A percentile compares a stretch with the other conserved stretches of the same genome.
phyloP scores from a whole-genome alignment of 2,113 vertebrate genomes.

The Pterocles burchelli region DNA sequence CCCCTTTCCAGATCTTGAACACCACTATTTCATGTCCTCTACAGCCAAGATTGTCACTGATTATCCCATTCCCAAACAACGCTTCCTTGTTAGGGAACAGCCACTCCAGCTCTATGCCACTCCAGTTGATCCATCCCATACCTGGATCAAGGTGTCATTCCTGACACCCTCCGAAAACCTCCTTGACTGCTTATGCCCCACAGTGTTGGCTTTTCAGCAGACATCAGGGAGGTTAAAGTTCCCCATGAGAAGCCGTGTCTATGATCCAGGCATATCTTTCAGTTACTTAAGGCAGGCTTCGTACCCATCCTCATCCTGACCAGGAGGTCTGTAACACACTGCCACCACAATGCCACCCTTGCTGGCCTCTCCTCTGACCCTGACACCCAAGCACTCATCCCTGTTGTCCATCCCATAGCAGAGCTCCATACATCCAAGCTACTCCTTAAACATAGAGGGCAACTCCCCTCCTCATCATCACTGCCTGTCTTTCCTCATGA shows the following conservation, averaged over 20 bases:
- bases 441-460: background rate
- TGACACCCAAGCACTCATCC: background rate
- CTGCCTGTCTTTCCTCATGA: background rate
- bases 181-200: background rate
- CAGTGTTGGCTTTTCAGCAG: background rate
- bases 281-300: background rate
- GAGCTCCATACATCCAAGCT: background rate
- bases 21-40: background rate
- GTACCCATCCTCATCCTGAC: fast-evolving
- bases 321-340: background rate
- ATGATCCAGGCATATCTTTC: background rate
- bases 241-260: background rate
- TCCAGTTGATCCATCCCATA: background rate
- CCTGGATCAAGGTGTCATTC: background rate
- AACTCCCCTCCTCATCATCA: background rate
- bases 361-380: background rate
- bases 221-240: background rate
- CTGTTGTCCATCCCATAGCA: background rate
- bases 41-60: background rate
- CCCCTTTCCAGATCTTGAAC: background rate
- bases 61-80: background rate
- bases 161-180: background rate
- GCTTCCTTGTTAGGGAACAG: background rate
- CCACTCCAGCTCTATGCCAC: background rate
- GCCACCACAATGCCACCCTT: background rate